Base-by-base conservation (phyloP, 1,140 invertebrate genomes). In the Papilio dardanus region DNA sequence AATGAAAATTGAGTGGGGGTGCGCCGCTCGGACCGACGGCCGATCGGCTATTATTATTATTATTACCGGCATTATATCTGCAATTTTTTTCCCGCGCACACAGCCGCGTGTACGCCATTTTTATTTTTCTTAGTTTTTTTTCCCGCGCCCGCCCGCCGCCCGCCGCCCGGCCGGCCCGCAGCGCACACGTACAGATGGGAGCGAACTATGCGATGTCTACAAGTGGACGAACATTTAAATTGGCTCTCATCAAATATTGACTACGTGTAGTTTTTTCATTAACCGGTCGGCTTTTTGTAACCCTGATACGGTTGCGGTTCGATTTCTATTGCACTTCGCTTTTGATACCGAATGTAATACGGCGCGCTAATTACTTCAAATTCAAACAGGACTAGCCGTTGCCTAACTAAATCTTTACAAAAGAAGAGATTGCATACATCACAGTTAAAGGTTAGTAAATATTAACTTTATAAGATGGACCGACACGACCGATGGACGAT, bases 221-320 rank as follows among this genome's bases (percentile, higher is more conserved):
- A 93, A 93, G 90, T 92, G 91, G 89, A 91, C 87, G 91, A 91
- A 86, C 91, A 91, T 92, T 92, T 90, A 93, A 93, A 93, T 93
- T 92, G 91, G 88, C 90, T 88, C 91, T 93, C 91, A 92, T 93
- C 90, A 93, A 91, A 92, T 93, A 93, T 93, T 92, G 91, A 92
- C 88, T 91, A 85, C 85, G 83, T 91, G 88, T 93, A 93, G 90
- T 93, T 93, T 93, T 92, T 93, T 92, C 87, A 92, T 88, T 93
- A 92, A 88, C 90, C 85, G 77, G 82, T 82, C 79, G 81, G 82
- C 82, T 90, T 91, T 90, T 93, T 92, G 86, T 85, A 84, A 79
- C 82, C 78, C 81, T 81, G 81, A 79, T 78, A 76, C 77, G 83
- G 82, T 82, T 83, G 82, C 81, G 79, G 83, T 88, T 88, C 86